Evolutionary conservation across 2,888 invertebrate species (phyloP).

Genomic region (Lochmaea capreae): DNA sequence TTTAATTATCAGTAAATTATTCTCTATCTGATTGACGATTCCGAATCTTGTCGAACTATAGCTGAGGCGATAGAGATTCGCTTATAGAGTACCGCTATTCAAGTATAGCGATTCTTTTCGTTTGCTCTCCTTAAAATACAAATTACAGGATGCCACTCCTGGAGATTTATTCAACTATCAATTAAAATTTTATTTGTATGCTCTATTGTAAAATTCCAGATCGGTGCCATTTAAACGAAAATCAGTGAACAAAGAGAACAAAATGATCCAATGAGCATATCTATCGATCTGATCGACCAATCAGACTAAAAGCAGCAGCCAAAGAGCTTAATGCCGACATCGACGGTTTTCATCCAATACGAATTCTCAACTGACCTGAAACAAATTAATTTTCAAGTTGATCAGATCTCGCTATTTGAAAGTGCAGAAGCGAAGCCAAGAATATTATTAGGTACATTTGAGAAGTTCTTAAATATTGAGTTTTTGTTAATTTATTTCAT

Average conservation of each 20-base stretch:
- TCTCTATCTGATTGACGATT: too few relatives aligned
- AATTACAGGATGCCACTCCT: too few relatives aligned
- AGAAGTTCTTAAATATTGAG: constrained; percentile 3
- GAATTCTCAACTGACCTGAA: constrained; percentile 28
- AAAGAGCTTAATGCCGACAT: background rate
- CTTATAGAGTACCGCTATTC: too few relatives aligned
- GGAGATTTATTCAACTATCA: background rate
- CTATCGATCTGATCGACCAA: constrained; percentile 1
- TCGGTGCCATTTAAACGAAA: background rate
- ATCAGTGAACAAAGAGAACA: background rate
- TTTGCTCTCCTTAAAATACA: too few relatives aligned
- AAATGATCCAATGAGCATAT: background rate
- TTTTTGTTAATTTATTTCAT: background rate
- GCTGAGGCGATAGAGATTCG: too few relatives aligned
- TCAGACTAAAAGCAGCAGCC: constrained; percentile 4
- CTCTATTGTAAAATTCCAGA: background rate
- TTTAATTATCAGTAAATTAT: too few relatives aligned
- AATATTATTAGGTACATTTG: background rate
- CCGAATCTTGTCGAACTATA: too few relatives aligned
- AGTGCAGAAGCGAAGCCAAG: background rate
- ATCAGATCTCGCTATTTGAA: constrained; percentile 10
- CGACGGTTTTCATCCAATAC: constrained; percentile 9
- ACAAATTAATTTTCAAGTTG: constrained; percentile 32
- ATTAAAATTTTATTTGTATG: background rate
- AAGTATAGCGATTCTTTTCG: too few relatives aligned